Base-by-base conservation (phyloP, 2,888 invertebrate genomes). In the Ramazzottius varieornatus region DNA sequence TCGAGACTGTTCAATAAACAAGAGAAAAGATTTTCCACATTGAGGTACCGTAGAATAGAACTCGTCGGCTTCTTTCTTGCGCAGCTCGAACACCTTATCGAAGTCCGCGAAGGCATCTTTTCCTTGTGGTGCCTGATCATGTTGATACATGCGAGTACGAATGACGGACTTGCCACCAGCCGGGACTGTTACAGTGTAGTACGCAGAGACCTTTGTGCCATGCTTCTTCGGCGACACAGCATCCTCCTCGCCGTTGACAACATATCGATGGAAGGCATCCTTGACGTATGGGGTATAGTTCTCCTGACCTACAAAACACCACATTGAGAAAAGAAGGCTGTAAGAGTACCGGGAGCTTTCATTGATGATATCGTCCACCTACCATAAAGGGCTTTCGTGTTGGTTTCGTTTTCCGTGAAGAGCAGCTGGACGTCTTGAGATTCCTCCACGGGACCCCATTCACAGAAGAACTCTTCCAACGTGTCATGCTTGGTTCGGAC, bases 391-490 rank as follows among this genome's bases (percentile, higher is more conserved):
- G 67, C 68, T 65, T 69, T 65, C 33, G 69, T 68, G 68, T 75
- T 75, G 13, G 75, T 75, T 66, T 75, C 74, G 67, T 76, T 76
- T 34, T 75, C 73, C 1, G 75, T 75, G 68, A 75, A 75, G 24
- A 75, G 68, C 29, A 75, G 63, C 1, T 71, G 67, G 13, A 32
- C 24, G 1, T 54, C 67, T 24, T 33, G 65, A 2, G 64, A 13
- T 20, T 4, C 64, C 16, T 46, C 46, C 13, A 54, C 67, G 2
- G 66, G 68, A 29, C 67, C 68, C 67, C 68, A 70, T 16, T 24
- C 32, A 34, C 63, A n/a, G 32, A 24, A 20, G 32, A 33, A 65
- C 70, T 67, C 68, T 71, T 72, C 71, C 65, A 74, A 66, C 20
- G 71, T 70, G 46, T 72, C 71, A 67, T 73, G 73, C 40, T 68